A percentile compares a stretch with the other conserved stretches of the same genome.
phyloP scores from a whole-genome alignment of 1,140 invertebrate genomes.

The Hestina assimilis region DNA sequence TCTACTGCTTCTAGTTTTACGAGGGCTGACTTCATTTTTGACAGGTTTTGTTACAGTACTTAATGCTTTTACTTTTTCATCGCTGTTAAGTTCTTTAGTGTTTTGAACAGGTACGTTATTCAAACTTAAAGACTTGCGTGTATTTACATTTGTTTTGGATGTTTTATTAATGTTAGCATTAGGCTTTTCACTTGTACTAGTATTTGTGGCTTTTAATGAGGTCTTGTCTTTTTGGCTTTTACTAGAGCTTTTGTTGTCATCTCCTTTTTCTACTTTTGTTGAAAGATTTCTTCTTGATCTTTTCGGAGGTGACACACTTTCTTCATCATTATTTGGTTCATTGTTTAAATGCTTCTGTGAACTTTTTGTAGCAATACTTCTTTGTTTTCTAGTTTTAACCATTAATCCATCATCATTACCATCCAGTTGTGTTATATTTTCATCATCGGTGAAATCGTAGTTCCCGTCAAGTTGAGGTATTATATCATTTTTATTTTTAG shows the following conservation, averaged over 20 bases:
- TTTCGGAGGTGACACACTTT: conserved; percentile 61
- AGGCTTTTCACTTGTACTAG: background rate
- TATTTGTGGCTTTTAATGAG: background rate
- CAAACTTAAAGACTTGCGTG: conserved; percentile 20
- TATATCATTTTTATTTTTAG: conserved; percentile 35
- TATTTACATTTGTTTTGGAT: background rate
- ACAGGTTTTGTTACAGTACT: no score
- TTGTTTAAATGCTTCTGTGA: conserved; percentile 26
- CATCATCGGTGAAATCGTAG: conserved; percentile 59
- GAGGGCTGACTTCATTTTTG: background rate
- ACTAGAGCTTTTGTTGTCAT: background rate
- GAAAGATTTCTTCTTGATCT: conserved; percentile 31
- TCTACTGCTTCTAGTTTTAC: conserved; percentile 12
- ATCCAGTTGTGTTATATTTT: conserved; percentile 58
- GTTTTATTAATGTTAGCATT: background rate
- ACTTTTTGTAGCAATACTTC: conserved; percentile 14
- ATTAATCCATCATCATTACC: conserved; percentile 45
- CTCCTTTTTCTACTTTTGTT: background rate
- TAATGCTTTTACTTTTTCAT: background rate
- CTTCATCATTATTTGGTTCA: conserved; percentile 32
- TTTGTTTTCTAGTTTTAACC: conserved; percentile 32
- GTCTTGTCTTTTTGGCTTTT: background rate
- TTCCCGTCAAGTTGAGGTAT: conserved; percentile 80
- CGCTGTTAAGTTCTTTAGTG: conserved; percentile 1
- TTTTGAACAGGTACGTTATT: conserved; percentile 4